Conservation (phyloP, 1,140 invertebrate species). For the Dendrolimus kikuchii region DNA sequence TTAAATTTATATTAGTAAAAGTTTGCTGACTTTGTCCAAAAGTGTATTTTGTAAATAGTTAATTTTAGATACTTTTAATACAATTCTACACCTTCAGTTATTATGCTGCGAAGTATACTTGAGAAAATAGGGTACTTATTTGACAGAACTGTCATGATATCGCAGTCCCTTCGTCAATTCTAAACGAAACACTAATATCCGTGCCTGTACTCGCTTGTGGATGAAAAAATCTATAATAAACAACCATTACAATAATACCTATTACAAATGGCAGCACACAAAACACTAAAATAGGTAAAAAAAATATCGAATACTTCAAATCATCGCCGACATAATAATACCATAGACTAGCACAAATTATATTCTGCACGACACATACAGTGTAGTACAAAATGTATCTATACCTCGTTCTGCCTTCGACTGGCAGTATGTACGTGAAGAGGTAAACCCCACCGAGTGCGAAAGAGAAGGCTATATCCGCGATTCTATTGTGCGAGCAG, state of each 20-base stretch:
- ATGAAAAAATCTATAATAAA: conserved; percentile 87
- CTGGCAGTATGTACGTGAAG: conserved; percentile 80
- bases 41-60: too few species aligned
- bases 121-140: too few species aligned
- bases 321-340: conserved; percentile 59
- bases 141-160: conserved; percentile 6
- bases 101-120: not conserved
- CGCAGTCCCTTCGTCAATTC: conserved; percentile 13
- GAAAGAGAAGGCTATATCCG: conserved; percentile 74
- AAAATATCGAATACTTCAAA: conserved; percentile 70
- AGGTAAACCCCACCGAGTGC: conserved; percentile 81
- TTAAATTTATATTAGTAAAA: too few species aligned
- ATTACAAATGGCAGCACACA: conserved; percentile 79
- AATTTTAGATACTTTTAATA: too few species aligned
- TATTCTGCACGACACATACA: conserved; percentile 79
- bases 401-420: conserved; percentile 77
- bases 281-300: conserved; percentile 74
- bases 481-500: conserved; percentile 70
- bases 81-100: too few species aligned
- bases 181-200: conserved; percentile 30
- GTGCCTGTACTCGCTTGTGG: conserved; percentile 59
- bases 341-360: conserved; percentile 75
- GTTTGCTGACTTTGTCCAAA: too few species aligned
- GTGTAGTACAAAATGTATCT: conserved; percentile 78
- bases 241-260: conserved; percentile 80